Evolutionary conservation across 2,113 vertebrate species (phyloP), one percentile per base, ranked within the genome.

Genomic region (Oenanthe melanoleuca): DNA sequence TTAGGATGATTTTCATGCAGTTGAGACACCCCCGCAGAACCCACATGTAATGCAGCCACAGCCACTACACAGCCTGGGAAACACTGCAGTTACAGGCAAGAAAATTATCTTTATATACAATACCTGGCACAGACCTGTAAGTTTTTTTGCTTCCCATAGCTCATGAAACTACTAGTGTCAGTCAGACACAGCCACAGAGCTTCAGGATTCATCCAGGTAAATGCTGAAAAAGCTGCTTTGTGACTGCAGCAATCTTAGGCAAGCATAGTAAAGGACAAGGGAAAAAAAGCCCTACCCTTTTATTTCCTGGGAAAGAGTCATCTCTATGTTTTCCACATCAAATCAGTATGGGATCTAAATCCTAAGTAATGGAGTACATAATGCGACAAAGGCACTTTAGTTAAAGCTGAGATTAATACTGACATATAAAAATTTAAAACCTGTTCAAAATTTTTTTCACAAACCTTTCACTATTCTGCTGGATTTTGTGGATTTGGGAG

Each of bases 301-400:
- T 29, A 56, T 75, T 94, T 88, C 63, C 85, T 95, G 93, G 88
- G 89, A 96, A 96, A 94, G 24, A 25, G 29, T 44, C 73, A n/a
- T 71, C 53, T 78, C 38, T 38, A 3, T 42, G 45, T 87, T 93
- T 95, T 93, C 89, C 89, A 95, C 53, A 75, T 61, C 66, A 93
- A 75, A 82, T 87, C 85, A 71, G 28, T 59, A 89, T n/a, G 0
- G 0, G 20, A 72, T 69, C 53, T 82, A 94, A 94, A 93, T 94
- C 66, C 81, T 29, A 75, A 88, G 47, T 86, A 94, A 92, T 55
- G 49, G 69, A 84, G 64, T n/a, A 65, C 23, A 47, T 66, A 86
- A 86, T 49, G 17, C 1, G 0, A 74, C 60, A 94, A 65, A 25
- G 38, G 63, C 49, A 72, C 26, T 86, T 66, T 6, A 53, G 66